Conservation (phyloP, 2,113 vertebrate species). For the Camelus dromedarius region DNA sequence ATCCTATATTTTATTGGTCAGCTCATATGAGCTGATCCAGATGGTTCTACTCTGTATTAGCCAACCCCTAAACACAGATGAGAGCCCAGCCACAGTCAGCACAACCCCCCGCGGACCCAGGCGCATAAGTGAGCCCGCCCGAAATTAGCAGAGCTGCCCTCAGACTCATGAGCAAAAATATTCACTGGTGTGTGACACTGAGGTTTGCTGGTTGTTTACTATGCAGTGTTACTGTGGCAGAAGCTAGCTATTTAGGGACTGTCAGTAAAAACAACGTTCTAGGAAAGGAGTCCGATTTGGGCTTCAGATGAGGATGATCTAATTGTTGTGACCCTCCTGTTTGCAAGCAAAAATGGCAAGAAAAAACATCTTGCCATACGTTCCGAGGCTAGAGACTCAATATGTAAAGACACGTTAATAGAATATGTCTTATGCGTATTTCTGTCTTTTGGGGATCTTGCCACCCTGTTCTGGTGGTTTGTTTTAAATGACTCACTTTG, state of each 20-base stretch:
- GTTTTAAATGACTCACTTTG: constrained; percentile 20
- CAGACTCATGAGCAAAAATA: not conserved
- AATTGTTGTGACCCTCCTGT: not conserved
- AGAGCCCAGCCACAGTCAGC: not conserved
- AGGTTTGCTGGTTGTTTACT: not conserved
- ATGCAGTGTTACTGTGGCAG: not conserved
- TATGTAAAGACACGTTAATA: not conserved
- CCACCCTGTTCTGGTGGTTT: not conserved
- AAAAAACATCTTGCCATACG: not conserved
- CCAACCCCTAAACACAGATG: not conserved
- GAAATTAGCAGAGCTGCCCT: not conserved
- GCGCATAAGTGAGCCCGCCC: too few species aligned
- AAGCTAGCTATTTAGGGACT: not conserved
- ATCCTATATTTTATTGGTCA: not conserved
- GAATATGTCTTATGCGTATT: not conserved
- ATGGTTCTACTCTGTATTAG: not conserved
- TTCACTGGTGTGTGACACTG: not conserved
- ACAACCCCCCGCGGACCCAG: not conserved
- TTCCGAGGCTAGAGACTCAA: not conserved
- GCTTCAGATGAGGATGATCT: not conserved
- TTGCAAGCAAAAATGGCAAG: not conserved
- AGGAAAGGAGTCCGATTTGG: not conserved
- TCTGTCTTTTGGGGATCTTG: not conserved
- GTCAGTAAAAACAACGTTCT: not conserved
- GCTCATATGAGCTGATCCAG: not conserved